A percentile compares a stretch with the other conserved stretches of the same genome.
phyloP scores from a whole-genome alignment of 2,888 invertebrate species.

The Morpho achilles region DNA sequence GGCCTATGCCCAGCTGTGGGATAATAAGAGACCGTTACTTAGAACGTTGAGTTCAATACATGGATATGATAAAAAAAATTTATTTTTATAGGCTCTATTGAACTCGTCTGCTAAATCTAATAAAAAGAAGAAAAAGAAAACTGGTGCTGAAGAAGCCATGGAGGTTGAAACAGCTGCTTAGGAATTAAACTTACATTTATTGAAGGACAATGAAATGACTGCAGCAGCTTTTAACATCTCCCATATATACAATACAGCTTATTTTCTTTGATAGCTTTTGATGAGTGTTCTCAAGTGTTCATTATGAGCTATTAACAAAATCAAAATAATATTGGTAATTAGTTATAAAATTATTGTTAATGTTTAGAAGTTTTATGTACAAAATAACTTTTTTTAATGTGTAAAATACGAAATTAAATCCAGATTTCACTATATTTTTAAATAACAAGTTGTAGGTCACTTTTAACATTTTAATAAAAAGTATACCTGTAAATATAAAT shows the following conservation, averaged over 20 bases:
- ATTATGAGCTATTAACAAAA: conserved; percentile 18
- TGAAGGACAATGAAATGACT: conserved; percentile 25
- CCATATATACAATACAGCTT: conserved; percentile 22
- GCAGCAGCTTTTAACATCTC: conserved; percentile 21
- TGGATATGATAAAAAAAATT: conserved; percentile 9
- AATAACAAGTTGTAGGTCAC: neutral
- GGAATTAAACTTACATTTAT: conserved; percentile 30
- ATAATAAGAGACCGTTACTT: too few relatives aligned
- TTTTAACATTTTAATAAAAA: conserved; percentile 5
- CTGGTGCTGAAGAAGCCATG: conserved; percentile 80
- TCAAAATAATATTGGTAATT: conserved; percentile 19
- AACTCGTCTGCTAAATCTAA: conserved; percentile 89
- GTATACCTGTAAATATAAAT: conserved; percentile 24
- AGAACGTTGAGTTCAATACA: too few relatives aligned
- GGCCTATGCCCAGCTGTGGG: too few relatives aligned
- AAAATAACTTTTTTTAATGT: conserved; percentile 20
- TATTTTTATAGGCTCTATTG: conserved; percentile 80
- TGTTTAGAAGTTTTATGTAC: conserved; percentile 30
- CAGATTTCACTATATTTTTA: neutral
- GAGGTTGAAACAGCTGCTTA: conserved; percentile 79
- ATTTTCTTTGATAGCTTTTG: conserved; percentile 18
- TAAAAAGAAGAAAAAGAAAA: conserved; percentile 95
- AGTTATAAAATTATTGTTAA: conserved; percentile 28
- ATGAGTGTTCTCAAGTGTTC: conserved; percentile 20
- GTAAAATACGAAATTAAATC: conserved; percentile 5